Evolutionary conservation across 2,888 invertebrate species (phyloP).

Genomic region (Scrobipalpa atriplicella): DNA sequence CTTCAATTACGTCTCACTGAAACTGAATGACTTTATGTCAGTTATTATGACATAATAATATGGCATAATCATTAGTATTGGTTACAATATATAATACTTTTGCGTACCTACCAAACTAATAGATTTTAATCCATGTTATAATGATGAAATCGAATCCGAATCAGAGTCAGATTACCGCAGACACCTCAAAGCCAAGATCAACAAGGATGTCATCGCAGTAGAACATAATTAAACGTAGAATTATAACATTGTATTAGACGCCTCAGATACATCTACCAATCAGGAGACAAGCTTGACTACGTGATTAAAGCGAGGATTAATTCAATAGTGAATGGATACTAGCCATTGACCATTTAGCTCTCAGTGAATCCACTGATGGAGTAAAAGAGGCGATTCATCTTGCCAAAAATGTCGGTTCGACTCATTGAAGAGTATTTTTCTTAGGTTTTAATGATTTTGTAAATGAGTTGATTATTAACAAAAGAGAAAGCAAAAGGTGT

Average conservation of each 20-base stretch:
- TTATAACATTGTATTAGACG: neutral
- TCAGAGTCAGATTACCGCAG: conserved; percentile 1
- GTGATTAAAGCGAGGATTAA: conserved; percentile 2
- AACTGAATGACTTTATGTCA: too few relatives aligned
- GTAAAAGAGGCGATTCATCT: too few relatives aligned
- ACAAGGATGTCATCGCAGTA: neutral
- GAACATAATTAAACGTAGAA: conserved; percentile 11
- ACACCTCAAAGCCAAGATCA: conserved; percentile 7
- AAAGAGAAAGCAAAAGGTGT: too few relatives aligned
- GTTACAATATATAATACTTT: too few relatives aligned
- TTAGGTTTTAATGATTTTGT: too few relatives aligned
- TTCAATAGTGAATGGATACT: neutral
- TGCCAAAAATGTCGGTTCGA: too few relatives aligned
- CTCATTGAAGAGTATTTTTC: too few relatives aligned
- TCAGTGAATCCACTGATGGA: neutral
- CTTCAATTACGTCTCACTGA: neutral
- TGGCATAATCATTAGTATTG: too few relatives aligned
- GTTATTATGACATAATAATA: too few relatives aligned
- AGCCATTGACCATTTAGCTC: neutral
- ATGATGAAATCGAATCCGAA: neutral
- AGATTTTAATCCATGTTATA: neutral
- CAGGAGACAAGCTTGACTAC: conserved; percentile 13
- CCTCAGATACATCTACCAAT: conserved; percentile 3
- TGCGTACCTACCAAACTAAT: neutral
- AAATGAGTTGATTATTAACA: too few relatives aligned